Evolutionary conservation across 2,888 invertebrate species (phyloP).

Genomic region (Hemithea aestivaria): DNA sequence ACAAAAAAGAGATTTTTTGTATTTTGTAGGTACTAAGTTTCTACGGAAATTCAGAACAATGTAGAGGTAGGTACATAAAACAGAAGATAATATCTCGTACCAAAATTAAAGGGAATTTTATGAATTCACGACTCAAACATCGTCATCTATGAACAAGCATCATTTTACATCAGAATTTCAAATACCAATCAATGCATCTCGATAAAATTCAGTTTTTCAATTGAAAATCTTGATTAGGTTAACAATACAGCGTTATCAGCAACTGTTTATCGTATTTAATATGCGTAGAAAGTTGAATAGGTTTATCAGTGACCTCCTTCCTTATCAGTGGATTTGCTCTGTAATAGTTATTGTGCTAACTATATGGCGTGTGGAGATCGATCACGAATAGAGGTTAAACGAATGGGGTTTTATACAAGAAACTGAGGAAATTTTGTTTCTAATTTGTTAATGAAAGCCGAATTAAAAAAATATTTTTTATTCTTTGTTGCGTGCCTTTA

Average conservation of each 20-base stretch:
- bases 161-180: slow-evolving; percentile 22
- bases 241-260: slow-evolving; percentile 69
- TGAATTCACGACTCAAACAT: too few relatives aligned
- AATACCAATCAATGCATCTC: slow-evolving; percentile 34
- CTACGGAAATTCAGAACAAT: too few relatives aligned
- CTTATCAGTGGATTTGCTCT: slow-evolving; percentile 61
- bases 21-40: too few relatives aligned
- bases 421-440: too few relatives aligned
- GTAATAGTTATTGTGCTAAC: slow-evolving; percentile 66
- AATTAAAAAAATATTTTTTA: too few relatives aligned
- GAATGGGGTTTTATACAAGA: not conserved
- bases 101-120: too few relatives aligned
- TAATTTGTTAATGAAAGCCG: too few relatives aligned
- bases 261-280: slow-evolving; percentile 70
- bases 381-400: slow-evolving; percentile 6
- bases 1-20: too few relatives aligned
- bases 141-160: too few relatives aligned
- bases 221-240: slow-evolving; percentile 70
- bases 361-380: slow-evolving; percentile 63
- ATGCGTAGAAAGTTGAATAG: slow-evolving; percentile 68
- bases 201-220: slow-evolving; percentile 58
- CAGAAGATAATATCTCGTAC: too few relatives aligned
- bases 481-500: too few relatives aligned
- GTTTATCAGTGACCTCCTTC: slow-evolving; percentile 71
- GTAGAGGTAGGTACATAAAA: too few relatives aligned